phyloP scores from a whole-genome alignment of 2,797 vertebrate genomes.

The Pseudochirops cupreus region DNA sequence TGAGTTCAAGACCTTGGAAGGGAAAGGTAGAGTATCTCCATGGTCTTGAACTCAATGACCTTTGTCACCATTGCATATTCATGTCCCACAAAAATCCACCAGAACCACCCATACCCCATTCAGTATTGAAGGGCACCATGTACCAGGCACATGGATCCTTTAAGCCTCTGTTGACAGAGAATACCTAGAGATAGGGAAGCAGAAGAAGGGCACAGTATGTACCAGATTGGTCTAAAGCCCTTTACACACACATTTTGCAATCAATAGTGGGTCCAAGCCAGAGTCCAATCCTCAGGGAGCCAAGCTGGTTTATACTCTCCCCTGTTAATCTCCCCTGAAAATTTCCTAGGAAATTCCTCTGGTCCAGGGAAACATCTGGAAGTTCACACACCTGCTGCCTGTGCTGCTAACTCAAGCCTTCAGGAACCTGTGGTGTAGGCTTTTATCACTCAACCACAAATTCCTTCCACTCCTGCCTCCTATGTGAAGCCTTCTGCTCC shows the following conservation, averaged over 20 bases:
- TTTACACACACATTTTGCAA: conserved; percentile 3
- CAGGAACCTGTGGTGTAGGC: too few relatives aligned
- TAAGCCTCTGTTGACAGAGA: conserved; percentile 47
- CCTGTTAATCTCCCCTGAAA: neutral
- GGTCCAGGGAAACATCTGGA: neutral
- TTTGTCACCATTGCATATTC: neutral
- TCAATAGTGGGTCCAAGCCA: conserved; percentile 29
- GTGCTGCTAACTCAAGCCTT: neutral
- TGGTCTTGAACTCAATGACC: too few relatives aligned
- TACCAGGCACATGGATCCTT: conserved; percentile 21
- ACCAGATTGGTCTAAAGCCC: conserved; percentile 13
- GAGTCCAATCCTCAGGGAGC: conserved; percentile 36
- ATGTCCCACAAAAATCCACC: neutral
- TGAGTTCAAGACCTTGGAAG: neutral
- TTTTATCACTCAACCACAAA: neutral
- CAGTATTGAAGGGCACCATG: neutral
- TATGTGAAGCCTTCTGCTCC: neutral
- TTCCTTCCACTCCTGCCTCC: neutral
- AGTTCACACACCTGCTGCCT: neutral
- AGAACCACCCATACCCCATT: neutral
- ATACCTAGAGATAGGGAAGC: conserved; percentile 29
- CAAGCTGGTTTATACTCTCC: neutral
- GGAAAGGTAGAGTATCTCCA: too few relatives aligned
- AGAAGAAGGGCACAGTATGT: neutral
- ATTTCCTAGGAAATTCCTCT: conserved; percentile 29